Evolutionary conservation across 2,888 invertebrate species (phyloP), one percentile per base, ranked within the genome.

Genomic region (Drosophila koepferae): DNA sequence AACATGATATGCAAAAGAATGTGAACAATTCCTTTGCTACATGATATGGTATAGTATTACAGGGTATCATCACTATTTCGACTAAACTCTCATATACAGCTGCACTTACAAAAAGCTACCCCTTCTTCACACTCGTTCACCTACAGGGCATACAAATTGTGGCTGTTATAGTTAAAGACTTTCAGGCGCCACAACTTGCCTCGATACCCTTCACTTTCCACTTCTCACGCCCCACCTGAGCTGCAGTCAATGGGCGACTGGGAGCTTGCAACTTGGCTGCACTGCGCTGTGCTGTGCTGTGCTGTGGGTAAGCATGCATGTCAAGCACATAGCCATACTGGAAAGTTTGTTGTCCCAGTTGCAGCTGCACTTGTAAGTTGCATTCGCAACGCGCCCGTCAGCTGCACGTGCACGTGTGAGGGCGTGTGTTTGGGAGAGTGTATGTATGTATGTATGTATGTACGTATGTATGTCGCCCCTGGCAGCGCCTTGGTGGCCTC

Each of bases 261-360:
- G 68, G 34, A 66, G 55, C 55, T 67, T 68, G 64, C 34, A 61
- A 44, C 54, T 62, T 46, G 41, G 68, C 59, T 64, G 56, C 58
- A 63, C 68, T 64, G 70, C 59, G 75, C 68, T 64, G 68, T 56
- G 75, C 66, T 64, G 70, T 59, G 34, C 34, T 34, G 72, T 43
- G 78, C 66, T 64, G 70, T 61, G 75, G 65, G 69, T 80, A 80
- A 83, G 81, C 89, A 89, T 83, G 89, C 84, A 83, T 89, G 84
- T 89, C 84, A 89, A 84, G 84, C 81, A 84, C 89, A 83, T 78
- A 73, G 78, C 78, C 73, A 70, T 72, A 79, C 81, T 89, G 81
- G 34, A 83, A 74, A 84, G 89, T 89, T 84, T 84, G 78, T 86
- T 89, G 84, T 86, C 84, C 89, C 82, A 82, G 77, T 77, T 71